These are phyloP conservation scores for Phoeniculus purpureus DNA, from an alignment of 2,797 vertebrate genomes.

Conservation along the genomic window DNA sequence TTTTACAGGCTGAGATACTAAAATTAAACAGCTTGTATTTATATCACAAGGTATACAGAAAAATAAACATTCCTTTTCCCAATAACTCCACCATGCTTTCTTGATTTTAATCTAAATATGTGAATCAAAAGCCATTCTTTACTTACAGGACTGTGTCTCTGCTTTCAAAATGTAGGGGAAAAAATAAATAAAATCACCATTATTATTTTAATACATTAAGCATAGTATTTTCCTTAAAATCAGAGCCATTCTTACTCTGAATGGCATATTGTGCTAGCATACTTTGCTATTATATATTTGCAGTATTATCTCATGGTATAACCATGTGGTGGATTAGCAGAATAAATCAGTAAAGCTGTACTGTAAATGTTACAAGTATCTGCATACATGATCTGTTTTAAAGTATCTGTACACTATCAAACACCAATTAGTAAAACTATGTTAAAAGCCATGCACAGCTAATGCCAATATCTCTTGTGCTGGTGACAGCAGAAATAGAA, in stretches of 20 bases:
- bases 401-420: neutral
- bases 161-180: conserved; percentile 57
- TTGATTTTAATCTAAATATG: conserved; percentile 58
- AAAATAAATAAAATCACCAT: conserved; percentile 1
- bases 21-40: neutral
- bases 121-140: conserved; percentile 62
- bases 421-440: neutral
- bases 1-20: neutral
- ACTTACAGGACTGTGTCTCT: conserved; percentile 85
- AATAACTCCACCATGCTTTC: neutral
- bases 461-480: neutral
- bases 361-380: neutral
- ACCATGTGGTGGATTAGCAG: neutral
- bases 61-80: neutral
- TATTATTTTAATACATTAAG: neutral
- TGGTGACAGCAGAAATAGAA: neutral
- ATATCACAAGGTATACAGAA: neutral
- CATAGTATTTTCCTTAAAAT: neutral
- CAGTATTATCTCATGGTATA: neutral
- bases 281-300: neutral
- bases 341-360: neutral
- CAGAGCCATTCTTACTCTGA: neutral
- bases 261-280: neutral
- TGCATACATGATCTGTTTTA: neutral
- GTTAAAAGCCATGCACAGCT: neutral